phyloP scores from a whole-genome alignment of 2,888 invertebrate species.

The Andrena dorsata region DNA sequence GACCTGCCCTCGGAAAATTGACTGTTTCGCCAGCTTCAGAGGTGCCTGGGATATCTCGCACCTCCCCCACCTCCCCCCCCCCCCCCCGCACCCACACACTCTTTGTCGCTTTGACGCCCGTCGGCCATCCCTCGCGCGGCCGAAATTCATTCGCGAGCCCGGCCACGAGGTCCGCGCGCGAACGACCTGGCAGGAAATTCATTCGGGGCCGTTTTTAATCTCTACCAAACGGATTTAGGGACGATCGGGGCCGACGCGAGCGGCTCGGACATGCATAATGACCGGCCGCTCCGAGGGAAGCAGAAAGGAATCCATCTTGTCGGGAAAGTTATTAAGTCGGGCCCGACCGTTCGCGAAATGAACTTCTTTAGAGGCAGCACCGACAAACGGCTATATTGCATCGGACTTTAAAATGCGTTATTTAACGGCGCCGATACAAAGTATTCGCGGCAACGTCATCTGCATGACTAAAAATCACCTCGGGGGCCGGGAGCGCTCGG shows the following conservation, averaged over 20 bases:
- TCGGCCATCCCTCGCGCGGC: not conserved
- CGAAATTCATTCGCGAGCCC: not conserved
- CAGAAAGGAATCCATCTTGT: conserved; percentile 70
- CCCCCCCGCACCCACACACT: no score
- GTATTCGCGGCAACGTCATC: conserved; percentile 60
- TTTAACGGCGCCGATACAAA: conserved; percentile 63
- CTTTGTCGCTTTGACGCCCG: not conserved
- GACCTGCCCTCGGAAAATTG: conserved; percentile 44
- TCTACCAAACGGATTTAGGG: conserved; percentile 42
- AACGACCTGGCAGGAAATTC: conserved; percentile 7
- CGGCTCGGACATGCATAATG: conserved; percentile 52
- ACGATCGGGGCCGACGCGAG: conserved; percentile 18
- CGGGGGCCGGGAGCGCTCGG: conserved; percentile 27
- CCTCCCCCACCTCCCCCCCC: no score
- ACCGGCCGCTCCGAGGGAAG: conserved; percentile 21
- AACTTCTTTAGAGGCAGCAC: conserved; percentile 59
- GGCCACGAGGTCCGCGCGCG: not conserved
- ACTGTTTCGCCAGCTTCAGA: conserved; percentile 29
- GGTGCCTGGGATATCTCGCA: not conserved
- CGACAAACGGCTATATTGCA: conserved; percentile 71
- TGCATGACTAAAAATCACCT: conserved; percentile 66
- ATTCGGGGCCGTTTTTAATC: conserved; percentile 43
- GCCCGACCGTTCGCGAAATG: conserved; percentile 56
- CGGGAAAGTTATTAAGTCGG: conserved; percentile 67
- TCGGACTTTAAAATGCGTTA: conserved; percentile 71